Percentiles rank a stretch among this genome's conserved stretches.
Evolutionary conservation across 2,797 vertebrate species (phyloP).

Genomic region (Thalassophryne amazonica): DNA sequence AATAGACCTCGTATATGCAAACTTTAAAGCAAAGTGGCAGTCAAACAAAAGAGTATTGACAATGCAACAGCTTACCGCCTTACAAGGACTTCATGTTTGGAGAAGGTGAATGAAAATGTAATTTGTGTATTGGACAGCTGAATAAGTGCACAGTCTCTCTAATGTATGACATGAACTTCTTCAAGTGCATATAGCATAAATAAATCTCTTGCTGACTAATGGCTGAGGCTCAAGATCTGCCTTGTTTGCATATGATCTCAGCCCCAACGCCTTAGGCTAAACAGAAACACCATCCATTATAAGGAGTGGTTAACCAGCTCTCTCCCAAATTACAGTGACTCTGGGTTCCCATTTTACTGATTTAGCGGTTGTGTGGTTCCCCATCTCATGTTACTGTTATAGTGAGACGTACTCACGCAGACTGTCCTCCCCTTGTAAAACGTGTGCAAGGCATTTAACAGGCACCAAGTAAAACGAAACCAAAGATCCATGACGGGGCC

Average conservation of each 20-base stretch:
- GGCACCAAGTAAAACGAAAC: conserved; percentile 43
- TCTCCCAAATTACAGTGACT: conserved; percentile 77
- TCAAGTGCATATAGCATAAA: conserved; percentile 28
- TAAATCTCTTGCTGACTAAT: conserved; percentile 42
- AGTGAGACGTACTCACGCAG: conserved; percentile 68
- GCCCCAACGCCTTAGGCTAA: conserved; percentile 74
- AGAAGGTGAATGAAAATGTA: no score
- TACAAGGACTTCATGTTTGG: no score
- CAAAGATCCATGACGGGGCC: conserved; percentile 24
- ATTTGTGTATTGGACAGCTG: no score
- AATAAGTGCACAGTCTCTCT: no score
- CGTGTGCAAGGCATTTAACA: conserved; percentile 47
- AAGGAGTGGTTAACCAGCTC: conserved; percentile 75
- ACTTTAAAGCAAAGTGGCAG: no score
- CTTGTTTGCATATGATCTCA: conserved; percentile 77
- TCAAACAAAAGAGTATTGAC: no score
- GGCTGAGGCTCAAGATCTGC: conserved; percentile 47
- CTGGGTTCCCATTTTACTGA: conserved; percentile 74
- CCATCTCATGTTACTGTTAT: conserved; percentile 74
- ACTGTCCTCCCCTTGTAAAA: conserved; percentile 54
- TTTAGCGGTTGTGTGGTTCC: conserved; percentile 75
- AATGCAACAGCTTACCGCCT: no score
- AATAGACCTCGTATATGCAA: no score
- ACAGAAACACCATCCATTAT: conserved; percentile 80
- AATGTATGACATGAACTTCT: conserved; percentile 14